phyloP scores from a whole-genome alignment of 2,797 vertebrate species.

The Siniperca undulata region DNA sequence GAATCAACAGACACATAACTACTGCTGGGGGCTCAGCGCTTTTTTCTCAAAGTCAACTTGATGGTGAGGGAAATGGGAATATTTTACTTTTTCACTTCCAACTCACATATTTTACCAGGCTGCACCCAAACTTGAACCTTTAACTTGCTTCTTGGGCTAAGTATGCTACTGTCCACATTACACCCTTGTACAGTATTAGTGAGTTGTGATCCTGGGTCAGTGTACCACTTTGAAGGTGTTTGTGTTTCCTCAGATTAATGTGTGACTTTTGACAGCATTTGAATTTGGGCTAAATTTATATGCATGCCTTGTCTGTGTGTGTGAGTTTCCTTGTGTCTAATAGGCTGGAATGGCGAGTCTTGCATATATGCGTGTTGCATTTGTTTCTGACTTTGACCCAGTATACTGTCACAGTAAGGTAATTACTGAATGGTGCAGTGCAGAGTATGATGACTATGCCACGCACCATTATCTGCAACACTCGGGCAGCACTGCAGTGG shows the following conservation, averaged over 20 bases:
- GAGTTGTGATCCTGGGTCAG: not conserved
- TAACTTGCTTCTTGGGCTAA: not conserved
- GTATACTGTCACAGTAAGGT: not conserved
- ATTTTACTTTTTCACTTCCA: not conserved
- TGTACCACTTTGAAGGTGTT: not conserved
- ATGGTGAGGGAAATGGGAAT: not conserved
- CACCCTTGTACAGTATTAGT: not conserved
- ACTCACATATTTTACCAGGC: not conserved
- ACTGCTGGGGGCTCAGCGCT: not conserved
- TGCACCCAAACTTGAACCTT: not conserved
- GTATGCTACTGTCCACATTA: not conserved
- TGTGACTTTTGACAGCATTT: constrained; percentile 8
- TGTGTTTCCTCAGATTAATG: not conserved
- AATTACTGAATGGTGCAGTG: constrained; percentile 27
- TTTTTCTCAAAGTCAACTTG: not conserved
- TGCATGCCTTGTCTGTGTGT: not conserved
- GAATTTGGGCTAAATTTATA: not conserved
- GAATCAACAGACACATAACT: not conserved
- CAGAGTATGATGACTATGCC: constrained; percentile 42
- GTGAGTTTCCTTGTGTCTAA: not conserved
- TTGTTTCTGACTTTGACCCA: constrained; percentile 27
- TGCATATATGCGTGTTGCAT: constrained; percentile 13
- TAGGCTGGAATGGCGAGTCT: not conserved
- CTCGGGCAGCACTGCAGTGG: constrained; percentile 46
- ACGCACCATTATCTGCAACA: constrained; percentile 66